Conservation (phyloP, 2,113 vertebrate genomes). For the Antigone vipio region DNA sequence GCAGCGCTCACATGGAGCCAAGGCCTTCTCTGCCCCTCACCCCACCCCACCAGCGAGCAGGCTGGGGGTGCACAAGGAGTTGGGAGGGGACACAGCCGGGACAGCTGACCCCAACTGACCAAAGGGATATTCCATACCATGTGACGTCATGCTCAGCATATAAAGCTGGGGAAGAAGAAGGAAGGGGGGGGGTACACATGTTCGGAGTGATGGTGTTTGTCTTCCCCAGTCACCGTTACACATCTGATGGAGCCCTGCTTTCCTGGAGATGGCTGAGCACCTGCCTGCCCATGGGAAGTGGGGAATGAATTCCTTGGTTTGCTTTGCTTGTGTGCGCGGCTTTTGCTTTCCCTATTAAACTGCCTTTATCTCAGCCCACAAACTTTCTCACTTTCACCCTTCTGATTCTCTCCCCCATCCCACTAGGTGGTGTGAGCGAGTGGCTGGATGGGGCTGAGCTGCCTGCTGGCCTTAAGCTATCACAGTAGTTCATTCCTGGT, state of each 20-base stretch:
- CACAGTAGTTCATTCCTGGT: background rate
- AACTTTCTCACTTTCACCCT: background rate
- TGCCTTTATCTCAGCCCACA: background rate
- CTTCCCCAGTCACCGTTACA: fast-evolving
- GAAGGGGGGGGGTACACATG: no score
- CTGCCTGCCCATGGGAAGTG: background rate
- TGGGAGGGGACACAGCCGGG: background rate
- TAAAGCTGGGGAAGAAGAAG: background rate
- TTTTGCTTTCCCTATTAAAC: background rate
- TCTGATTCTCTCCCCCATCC: background rate
- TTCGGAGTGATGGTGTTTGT: fast-evolving
- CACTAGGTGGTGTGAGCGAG: fast-evolving
- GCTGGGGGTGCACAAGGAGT: no score
- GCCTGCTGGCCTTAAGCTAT: background rate
- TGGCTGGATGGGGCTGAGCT: background rate
- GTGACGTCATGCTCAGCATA: no score
- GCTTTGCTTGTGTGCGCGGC: fast-evolving
- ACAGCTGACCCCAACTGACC: background rate
- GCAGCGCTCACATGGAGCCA: no score
- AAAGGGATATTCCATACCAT: background rate
- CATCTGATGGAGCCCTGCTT: fast-evolving
- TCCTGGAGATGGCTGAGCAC: background rate
- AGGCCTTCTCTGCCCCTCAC: no score
- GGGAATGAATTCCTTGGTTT: background rate
- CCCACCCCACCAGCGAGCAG: no score